Base-by-base conservation (phyloP, 2,888 invertebrate species). In the Amphipoea oculea region DNA sequence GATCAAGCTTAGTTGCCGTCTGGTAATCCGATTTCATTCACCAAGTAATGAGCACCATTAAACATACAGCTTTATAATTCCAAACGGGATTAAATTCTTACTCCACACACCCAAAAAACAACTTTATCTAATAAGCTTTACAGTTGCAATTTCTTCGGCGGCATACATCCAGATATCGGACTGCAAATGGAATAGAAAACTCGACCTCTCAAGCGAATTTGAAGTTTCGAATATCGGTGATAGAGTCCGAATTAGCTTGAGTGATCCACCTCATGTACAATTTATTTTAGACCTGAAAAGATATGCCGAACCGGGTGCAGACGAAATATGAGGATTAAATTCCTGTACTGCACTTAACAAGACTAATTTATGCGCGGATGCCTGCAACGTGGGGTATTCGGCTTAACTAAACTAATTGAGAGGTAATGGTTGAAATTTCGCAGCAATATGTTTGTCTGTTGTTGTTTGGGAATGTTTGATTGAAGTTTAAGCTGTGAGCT, bases 261-360 rank as follows among this genome's bases (percentile, higher is more conserved):
- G 29, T 60, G 72, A 66, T 84, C 65, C 65, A 81, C 74, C 89
- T 91, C 88, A 92, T 92, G 89, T 91, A 90, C 91, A 91, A 94
- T 94, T 94, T 92, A 94, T 95, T 95, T 93, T 92, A 93, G 93
- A 95, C 93, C 94, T 95, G 94, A 94, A 96, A 95, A 96, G 96
- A 96, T 96, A 95, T 95, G 94, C 95, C 95, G 94, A 96, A 95
- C 94, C 93, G 92, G 89, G 92, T 90, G 94, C 95, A 96, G 96
- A 95, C 96, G 96, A 96, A 96, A 96, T 96, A 97, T 96, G 96
- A 95, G 96, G 96, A 96, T 96, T 96, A 96, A 96, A 97, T 96
- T 97, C 96, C 95, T 95, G 96, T 94, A 95, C 94, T 96, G 96
- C 96, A 96, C 95, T 96, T 96, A 96, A 96, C 96, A 94, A 96